A percentile compares a stretch with the other conserved stretches of the same genome.
phyloP scores from a whole-genome alignment of 1,140 invertebrate genomes.

The Cydia fagiglandana region DNA sequence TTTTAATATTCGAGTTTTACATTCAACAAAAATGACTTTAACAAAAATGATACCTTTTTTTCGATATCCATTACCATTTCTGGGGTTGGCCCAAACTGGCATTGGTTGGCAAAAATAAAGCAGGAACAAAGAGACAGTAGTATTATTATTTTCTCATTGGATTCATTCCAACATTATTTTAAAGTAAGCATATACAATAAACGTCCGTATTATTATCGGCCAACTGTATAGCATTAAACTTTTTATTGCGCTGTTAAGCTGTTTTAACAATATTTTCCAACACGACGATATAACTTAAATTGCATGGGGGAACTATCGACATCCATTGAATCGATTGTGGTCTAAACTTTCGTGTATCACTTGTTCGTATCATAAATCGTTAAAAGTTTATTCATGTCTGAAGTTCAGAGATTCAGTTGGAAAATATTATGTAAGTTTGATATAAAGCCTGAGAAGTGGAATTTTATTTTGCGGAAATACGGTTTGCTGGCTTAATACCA shows the following conservation, averaged over 20 bases:
- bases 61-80: too few species aligned
- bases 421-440: slow-evolving; percentile 31
- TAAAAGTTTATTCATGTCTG: slow-evolving; percentile 40
- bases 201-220: neutral
- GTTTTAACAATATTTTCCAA: slow-evolving; percentile 31
- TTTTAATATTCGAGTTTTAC: too few species aligned
- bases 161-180: neutral
- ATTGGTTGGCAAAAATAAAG: too few species aligned
- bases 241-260: neutral
- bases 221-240: neutral
- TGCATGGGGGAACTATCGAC: slow-evolving; percentile 34
- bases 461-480: slow-evolving; percentile 20
- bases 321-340: slow-evolving; percentile 34
- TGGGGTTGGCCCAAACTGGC: too few species aligned
- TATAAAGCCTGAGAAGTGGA: slow-evolving; percentile 13
- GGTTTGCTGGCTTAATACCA: slow-evolving; percentile 13
- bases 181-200: neutral
- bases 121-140: too few species aligned
- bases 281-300: slow-evolving; percentile 37
- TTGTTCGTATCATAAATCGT: slow-evolving; percentile 41
- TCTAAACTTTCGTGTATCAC: slow-evolving; percentile 35
- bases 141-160: neutral
- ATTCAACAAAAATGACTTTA: too few species aligned
- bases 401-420: slow-evolving; percentile 18
- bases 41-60: too few species aligned